phyloP scores from a whole-genome alignment of 2,797 vertebrate genomes.

The Sebastes kiyomatsui region DNA sequence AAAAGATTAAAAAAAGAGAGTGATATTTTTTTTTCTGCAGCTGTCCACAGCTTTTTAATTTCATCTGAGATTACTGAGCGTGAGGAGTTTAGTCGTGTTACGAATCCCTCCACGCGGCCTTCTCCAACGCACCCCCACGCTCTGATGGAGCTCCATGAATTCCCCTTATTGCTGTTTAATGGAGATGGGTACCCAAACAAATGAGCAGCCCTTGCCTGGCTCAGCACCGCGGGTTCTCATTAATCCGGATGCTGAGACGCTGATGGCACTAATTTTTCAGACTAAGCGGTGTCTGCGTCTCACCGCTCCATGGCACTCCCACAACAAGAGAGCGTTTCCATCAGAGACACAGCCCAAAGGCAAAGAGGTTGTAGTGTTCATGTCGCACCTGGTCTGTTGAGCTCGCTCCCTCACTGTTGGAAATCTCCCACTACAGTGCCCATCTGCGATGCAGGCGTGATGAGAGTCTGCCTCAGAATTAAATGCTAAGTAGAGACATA shows the following conservation, averaged over 20 bases:
- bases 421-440: conserved; percentile 38
- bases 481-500: conserved; percentile 19
- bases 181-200: conserved; percentile 75
- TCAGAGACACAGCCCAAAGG: conserved; percentile 45
- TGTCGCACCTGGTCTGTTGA: conserved; percentile 57
- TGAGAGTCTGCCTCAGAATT: conserved; percentile 3
- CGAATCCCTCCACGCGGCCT: conserved; percentile 22
- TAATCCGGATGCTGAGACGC: conserved; percentile 65
- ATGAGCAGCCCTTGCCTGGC: conserved; percentile 66
- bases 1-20: background rate
- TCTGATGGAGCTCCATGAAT: conserved; percentile 60
- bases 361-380: conserved; percentile 35
- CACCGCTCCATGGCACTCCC: conserved; percentile 14
- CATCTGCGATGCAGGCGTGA: conserved; percentile 48
- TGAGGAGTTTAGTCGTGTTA: conserved; percentile 49
- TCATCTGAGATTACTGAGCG: conserved; percentile 56
- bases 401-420: conserved; percentile 22
- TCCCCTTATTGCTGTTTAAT: conserved; percentile 77
- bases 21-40: conserved; percentile 13
- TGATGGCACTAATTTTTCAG: conserved; percentile 72
- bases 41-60: conserved; percentile 63
- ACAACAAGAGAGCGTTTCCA: conserved; percentile 46
- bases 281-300: conserved; percentile 46
- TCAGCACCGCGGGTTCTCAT: conserved; percentile 69
- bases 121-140: conserved; percentile 31